phyloP scores from a whole-genome alignment of 2,888 invertebrate species.

The Embidobia sp. region DNA sequence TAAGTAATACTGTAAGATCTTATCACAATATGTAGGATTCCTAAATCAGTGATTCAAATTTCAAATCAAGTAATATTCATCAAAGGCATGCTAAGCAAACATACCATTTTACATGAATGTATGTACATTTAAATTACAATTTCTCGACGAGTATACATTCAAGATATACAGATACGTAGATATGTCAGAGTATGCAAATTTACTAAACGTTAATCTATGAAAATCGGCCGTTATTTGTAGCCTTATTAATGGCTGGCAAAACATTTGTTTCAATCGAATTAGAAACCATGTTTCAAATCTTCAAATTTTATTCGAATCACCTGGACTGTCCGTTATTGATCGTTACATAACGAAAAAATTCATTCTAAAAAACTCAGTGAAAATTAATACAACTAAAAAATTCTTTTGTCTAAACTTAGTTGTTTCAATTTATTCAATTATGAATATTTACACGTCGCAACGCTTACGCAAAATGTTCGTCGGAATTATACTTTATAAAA shows the following conservation, averaged over 20 bases:
- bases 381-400: too few relatives aligned
- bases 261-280: background rate
- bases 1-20: conserved; percentile 21
- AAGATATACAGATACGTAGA: conserved; percentile 42
- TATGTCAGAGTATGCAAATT: conserved; percentile 48
- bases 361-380: too few relatives aligned
- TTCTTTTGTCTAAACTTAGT: too few relatives aligned
- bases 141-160: conserved; percentile 44
- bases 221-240: conserved; percentile 37
- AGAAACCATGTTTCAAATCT: too few relatives aligned
- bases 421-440: too few relatives aligned
- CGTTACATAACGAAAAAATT: too few relatives aligned
- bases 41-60: conserved; percentile 55
- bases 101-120: conserved; percentile 49
- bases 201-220: conserved; percentile 54
- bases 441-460: too few relatives aligned
- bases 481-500: conserved; percentile 31
- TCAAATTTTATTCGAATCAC: too few relatives aligned
- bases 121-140: conserved; percentile 59
- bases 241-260: conserved; percentile 18
- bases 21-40: conserved; percentile 10
- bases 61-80: conserved; percentile 56
- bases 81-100: conserved; percentile 48
- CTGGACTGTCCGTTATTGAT: too few relatives aligned
- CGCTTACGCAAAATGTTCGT: too few relatives aligned